Percentiles rank a stretch among this genome's conserved stretches.
Conservation (phyloP, 2,888 invertebrate species). For the Scaptomyza polygonia region DNA sequence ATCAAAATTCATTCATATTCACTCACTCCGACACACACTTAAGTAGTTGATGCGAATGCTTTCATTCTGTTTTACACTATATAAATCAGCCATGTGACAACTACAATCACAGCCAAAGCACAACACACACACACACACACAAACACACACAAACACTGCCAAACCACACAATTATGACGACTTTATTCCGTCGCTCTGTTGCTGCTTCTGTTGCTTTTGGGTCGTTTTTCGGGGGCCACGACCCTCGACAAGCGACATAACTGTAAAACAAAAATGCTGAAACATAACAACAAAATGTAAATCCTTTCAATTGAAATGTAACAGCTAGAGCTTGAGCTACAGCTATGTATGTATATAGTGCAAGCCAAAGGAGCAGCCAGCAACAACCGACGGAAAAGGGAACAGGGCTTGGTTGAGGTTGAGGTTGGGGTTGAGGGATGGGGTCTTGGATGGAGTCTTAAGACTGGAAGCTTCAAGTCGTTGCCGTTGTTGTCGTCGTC, state of each 20-base stretch:
- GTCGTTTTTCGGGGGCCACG: conserved; percentile 1
- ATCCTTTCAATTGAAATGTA: conserved; percentile 80
- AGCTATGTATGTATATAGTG: conserved; percentile 21
- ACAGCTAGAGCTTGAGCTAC: conserved; percentile 41
- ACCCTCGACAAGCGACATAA: conserved; percentile 55
- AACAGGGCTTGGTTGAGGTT: no score
- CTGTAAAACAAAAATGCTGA: conserved; percentile 75
- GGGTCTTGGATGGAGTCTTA: background rate
- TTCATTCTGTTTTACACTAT: background rate
- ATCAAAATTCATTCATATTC: background rate
- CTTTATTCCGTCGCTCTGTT: background rate
- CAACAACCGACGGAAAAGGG: no score
- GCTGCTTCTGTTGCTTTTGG: conserved; percentile 6
- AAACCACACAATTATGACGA: conserved; percentile 68
- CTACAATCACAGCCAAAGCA: conserved; percentile 32
- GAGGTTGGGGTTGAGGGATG: background rate
- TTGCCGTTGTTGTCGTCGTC: conserved; percentile 52
- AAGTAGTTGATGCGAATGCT: conserved; percentile 15
- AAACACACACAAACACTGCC: conserved; percentile 22
- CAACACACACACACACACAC: conserved; percentile 12
- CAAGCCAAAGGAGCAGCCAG: conserved; percentile 36
- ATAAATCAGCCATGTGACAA: conserved; percentile 39
- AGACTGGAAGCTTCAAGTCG: conserved; percentile 7
- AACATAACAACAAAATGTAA: conserved; percentile 76
- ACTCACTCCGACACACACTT: background rate